Conservation (phyloP, 2,888 invertebrate genomes). For the Torymus aiolomorphi region DNA sequence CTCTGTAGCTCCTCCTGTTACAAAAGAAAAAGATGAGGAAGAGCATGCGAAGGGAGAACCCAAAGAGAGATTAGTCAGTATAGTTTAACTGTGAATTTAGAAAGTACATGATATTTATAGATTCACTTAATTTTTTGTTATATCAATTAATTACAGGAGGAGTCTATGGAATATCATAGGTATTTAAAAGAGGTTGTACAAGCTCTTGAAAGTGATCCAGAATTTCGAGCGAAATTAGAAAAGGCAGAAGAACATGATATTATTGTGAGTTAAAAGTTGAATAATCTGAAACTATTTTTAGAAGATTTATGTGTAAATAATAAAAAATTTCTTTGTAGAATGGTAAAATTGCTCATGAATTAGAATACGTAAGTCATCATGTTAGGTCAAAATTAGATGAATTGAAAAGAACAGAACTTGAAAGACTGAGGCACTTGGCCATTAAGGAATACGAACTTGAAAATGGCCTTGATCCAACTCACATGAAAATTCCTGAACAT, state of each 20-base stretch:
- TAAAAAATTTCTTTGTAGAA: slow-evolving; percentile 78
- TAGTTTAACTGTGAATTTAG: no score
- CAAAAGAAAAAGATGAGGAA: slow-evolving; percentile 69
- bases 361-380: slow-evolving; percentile 92
- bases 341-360: slow-evolving; percentile 92
- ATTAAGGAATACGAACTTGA: slow-evolving; percentile 81
- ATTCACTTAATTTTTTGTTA: not conserved
- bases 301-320: no score
- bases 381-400: slow-evolving; percentile 93
- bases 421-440: slow-evolving; percentile 86
- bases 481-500: slow-evolving; percentile 83
- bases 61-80: no score
- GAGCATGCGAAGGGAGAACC: no score
- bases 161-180: slow-evolving; percentile 84
- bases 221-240: slow-evolving; percentile 88
- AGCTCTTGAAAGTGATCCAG: slow-evolving; percentile 91
- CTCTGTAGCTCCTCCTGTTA: slow-evolving; percentile 76
- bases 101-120: not conserved
- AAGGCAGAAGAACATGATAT: slow-evolving; percentile 90
- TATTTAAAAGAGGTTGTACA: slow-evolving; percentile 94
- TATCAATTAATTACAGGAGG: slow-evolving; percentile 43
- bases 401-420: slow-evolving; percentile 91
- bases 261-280: slow-evolving; percentile 78
- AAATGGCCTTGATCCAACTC: slow-evolving; percentile 82
- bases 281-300: not conserved